These are phyloP conservation scores for Microctenopoma lineatum DNA, from an alignment of 2,797 vertebrate species.

Conservation along the genomic window DNA sequence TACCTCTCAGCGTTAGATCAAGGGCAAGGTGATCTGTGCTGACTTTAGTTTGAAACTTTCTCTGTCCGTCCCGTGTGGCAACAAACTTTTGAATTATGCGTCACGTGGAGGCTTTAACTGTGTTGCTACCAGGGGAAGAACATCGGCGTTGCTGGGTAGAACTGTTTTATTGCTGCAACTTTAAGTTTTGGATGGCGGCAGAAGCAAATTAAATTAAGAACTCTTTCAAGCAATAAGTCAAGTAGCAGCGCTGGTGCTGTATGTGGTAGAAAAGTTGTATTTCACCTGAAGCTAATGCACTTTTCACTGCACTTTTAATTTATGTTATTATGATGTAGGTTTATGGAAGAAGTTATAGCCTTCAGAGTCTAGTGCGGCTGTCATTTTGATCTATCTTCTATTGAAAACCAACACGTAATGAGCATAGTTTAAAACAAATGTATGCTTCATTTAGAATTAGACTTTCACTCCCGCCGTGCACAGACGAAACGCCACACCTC, in stretches of 20 bases:
- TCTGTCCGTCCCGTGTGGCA: conserved; percentile 53
- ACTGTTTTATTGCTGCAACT: conserved; percentile 36
- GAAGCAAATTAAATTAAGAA: conserved; percentile 36
- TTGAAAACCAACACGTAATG: neutral
- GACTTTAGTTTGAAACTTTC: conserved; percentile 72
- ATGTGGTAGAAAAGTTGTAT: neutral
- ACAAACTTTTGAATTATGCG: conserved; percentile 74
- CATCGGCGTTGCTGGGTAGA: conserved; percentile 75
- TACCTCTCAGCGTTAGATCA: conserved; percentile 75
- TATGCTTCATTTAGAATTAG: neutral
- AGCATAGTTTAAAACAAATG: neutral
- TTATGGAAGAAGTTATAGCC: no score
- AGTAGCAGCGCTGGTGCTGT: conserved; percentile 3
- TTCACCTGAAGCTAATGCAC: conserved; percentile 1
- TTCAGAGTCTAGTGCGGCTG: no score
- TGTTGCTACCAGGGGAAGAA: conserved; percentile 63
- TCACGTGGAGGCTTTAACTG: conserved; percentile 48
- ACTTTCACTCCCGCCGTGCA: no score
- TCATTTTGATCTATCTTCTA: neutral
- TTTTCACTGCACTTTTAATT: conserved; percentile 2
- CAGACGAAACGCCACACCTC: conserved; percentile 7
- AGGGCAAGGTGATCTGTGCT: conserved; percentile 75
- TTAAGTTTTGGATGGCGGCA: conserved; percentile 31
- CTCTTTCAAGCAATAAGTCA: conserved; percentile 49
- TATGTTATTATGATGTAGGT: no score